These are phyloP conservation scores for Burhinus bistriatus DNA, from an alignment of 2,113 vertebrate genomes.

Conservation along the genomic window DNA sequence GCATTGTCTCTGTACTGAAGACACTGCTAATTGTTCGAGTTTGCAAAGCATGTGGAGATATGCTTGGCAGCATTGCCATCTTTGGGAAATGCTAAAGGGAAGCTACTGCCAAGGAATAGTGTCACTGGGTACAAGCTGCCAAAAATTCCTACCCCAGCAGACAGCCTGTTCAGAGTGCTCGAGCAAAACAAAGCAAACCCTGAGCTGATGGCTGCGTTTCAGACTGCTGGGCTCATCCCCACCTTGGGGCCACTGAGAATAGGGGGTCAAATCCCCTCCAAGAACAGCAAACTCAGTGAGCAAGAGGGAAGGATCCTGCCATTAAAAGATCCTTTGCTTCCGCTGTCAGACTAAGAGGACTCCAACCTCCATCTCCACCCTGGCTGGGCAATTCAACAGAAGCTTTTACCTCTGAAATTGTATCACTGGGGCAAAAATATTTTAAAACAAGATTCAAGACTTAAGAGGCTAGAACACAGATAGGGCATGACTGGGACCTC, in stretches of 20 bases:
- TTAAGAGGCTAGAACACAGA: background rate
- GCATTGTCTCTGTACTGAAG: background rate
- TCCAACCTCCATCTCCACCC: background rate
- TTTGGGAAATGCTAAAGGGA: constrained; percentile 22
- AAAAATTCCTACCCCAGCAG: background rate
- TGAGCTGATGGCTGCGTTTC: background rate
- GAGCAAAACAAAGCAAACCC: background rate
- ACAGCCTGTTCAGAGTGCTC: background rate
- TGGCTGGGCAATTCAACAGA: background rate
- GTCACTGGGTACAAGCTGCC: background rate
- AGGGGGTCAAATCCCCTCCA: background rate
- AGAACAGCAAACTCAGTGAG: background rate
- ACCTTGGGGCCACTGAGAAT: background rate
- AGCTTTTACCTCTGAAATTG: background rate
- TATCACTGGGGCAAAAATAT: background rate
- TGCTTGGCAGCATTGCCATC: constrained; percentile 31
- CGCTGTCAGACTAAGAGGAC: background rate
- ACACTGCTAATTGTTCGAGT: background rate
- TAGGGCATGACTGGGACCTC: background rate
- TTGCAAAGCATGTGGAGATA: background rate
- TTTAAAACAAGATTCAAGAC: background rate
- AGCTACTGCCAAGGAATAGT: background rate
- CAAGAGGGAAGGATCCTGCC: background rate
- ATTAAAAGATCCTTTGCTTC: background rate
- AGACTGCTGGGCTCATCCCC: background rate